Conservation (phyloP, 2,888 invertebrate genomes). For the Cordilura impudica region DNA sequence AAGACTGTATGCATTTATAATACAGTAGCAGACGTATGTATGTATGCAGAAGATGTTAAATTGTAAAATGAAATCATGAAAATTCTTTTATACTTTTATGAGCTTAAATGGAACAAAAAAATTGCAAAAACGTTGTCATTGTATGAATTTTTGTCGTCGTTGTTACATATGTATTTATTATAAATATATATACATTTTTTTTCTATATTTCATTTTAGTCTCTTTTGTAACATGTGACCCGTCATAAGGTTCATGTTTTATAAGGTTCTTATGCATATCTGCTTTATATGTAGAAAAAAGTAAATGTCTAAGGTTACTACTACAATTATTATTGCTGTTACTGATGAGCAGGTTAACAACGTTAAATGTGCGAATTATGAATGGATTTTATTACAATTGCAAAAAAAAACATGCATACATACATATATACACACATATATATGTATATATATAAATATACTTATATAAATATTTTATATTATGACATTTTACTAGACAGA, state of each 20-base stretch:
- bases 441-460: too few species aligned
- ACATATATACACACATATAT: not conserved
- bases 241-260: constrained; percentile 60
- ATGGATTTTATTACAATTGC: constrained; percentile 44
- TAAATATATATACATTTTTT: constrained; percentile 38
- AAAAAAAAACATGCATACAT: constrained; percentile 6
- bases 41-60: constrained; percentile 44
- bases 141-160: constrained; percentile 50
- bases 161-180: too few species aligned
- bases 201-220: constrained; percentile 19
- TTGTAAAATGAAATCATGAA: constrained; percentile 66
- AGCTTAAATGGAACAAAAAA: constrained; percentile 67
- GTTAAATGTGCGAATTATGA: constrained; percentile 55
- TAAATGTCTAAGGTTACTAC: not conserved
- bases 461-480: not conserved
- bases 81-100: constrained; percentile 69
- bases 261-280: constrained; percentile 20
- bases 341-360: constrained; percentile 54
- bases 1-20: not conserved
- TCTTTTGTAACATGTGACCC: constrained; percentile 59
- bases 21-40: not conserved
- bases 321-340: constrained; percentile 19
- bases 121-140: constrained; percentile 63
- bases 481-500: not conserved
- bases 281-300: not conserved